Evolutionary conservation across 2,888 invertebrate species (phyloP), one percentile per base, ranked within the genome.

Genomic region (Drosophila subsilvestris): DNA sequence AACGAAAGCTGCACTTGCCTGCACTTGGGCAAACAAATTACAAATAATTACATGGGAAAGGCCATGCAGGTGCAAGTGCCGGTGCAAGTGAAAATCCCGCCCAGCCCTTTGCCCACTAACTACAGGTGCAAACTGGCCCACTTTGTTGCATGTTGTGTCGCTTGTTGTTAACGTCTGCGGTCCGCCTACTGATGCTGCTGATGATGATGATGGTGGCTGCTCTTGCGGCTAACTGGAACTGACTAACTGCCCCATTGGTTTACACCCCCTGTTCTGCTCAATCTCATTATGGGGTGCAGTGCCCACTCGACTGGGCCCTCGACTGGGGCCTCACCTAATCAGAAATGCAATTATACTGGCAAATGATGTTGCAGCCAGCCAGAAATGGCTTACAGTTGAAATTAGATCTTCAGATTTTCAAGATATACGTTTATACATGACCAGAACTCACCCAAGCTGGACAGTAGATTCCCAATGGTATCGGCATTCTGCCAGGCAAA

Each of bases 401-500:
- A 51, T 32, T 18, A 37, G 51, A 51, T 32, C 29, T n/a, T 25
- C 25, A 9, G n/a, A n/a, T 2, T 37, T n/a, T 5, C 14, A 50
- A 12, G 27, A 18, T 50, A 12, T 49, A 17, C 37, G 50, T 44
- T 18, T 29, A 48, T 14, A 37, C n/a, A n/a, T 10, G 29, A 18
- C 32, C 3, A 51, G 2, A 3, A 74, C 63, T 71, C 74, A 87
- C 86, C 85, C 63, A 96, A 93, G 72, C 97, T 97, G 6, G 97
- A 97, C 85, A 98, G 95, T 72, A 98, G 94, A 92, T 98, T 98
- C 87, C 98, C 98, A 96, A 97, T 97, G 42, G 98, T 94, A 93
- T 98, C 97, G 79, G 98, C 97, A 5, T 97, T 96, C 92, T 98
- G 98, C 95, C 98, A 98, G 73, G 98, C 96, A 83, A 98, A 94